Percentiles rank a stretch among this genome's conserved stretches.
Conservation (phyloP, 2,797 vertebrate species). For the Naso thynnoides region DNA sequence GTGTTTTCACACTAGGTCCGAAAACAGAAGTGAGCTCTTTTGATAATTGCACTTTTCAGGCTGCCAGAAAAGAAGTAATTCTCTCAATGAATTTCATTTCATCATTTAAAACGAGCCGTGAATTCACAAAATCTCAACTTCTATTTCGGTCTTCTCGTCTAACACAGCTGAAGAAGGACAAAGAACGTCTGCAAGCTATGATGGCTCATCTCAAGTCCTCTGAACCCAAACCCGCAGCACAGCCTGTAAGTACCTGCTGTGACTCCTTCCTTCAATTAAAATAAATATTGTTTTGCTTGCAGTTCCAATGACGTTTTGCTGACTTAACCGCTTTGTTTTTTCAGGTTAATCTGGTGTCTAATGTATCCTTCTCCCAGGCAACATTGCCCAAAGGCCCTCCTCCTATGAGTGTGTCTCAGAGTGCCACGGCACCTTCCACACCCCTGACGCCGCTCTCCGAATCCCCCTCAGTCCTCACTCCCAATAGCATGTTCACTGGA, state of each 20-base stretch:
- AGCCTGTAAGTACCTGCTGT: conserved; percentile 89
- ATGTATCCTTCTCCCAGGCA: conserved; percentile 92
- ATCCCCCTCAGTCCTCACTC: conserved; percentile 93
- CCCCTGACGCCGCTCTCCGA: conserved; percentile 93
- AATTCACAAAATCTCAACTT: conserved; percentile 56
- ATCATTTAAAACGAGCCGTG: conserved; percentile 32
- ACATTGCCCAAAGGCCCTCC: conserved; percentile 90
- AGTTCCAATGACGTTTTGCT: conserved; percentile 27
- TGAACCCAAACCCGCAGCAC: conserved; percentile 94
- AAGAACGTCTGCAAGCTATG: conserved; percentile 99
- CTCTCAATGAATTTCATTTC: conserved; percentile 37
- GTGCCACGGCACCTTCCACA: conserved; percentile 92
- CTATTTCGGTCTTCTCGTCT: conserved; percentile 56
- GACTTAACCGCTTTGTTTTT: conserved; percentile 33
- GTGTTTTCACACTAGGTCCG: conserved; percentile 60
- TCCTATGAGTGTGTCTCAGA: conserved; percentile 94
- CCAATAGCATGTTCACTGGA: conserved; percentile 92
- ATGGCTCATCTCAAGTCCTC: conserved; percentile 99
- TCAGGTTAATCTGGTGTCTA: conserved; percentile 93
- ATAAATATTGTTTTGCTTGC: conserved; percentile 59
- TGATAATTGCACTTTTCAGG: conserved; percentile 51
- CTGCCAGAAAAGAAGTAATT: conserved; percentile 45
- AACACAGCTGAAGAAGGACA: conserved; percentile 95
- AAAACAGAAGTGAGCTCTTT: conserved; percentile 57
- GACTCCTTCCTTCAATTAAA: conserved; percentile 42